Evolutionary conservation across 2,797 vertebrate species (phyloP), one percentile per base, ranked within the genome.

Genomic region (Eremophila alpestris): DNA sequence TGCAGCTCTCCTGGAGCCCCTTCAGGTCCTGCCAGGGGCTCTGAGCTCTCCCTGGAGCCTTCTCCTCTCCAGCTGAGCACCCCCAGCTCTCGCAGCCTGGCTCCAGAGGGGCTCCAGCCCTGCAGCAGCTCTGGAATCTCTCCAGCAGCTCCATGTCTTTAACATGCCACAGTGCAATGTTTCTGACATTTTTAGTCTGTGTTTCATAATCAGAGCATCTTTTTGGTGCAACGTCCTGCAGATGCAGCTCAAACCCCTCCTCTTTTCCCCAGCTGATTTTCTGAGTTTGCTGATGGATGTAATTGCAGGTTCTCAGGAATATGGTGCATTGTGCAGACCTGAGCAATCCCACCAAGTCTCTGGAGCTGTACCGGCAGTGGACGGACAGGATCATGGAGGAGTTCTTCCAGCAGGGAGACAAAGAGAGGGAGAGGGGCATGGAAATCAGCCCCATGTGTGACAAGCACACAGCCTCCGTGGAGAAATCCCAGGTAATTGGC

Each of bases 371-470:
- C 97, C 98, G 98, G 29, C 99, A 99, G 94, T 99, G 99, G 99
- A 99, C 99, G 0, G 98, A 99, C 98, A 98, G 99, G 83, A 99
- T 99, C 97, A 99, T 99, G 99, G 98, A 99, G 8, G 99, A 99
- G 96, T 99, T 99, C 98, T 99, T 99, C 98, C 99, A 99, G 91
- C 99, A 99, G 96, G 99, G 99, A 51, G 99, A 99, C 98, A 98
- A 99, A 45, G 99, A 99, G 94, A 92, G 99, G 65, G 99, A 99
- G 90, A 98, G 99, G 9, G 99, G 99, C 17, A 99, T 99, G 99
- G 99, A 99, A 92, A 99, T 99, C 95, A 99, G 99, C 93, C 99
- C 99, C 0, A 99, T 99, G 99, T 99, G 99, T 38, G 99, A 99
- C 98, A 99, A 99, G 38, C 99, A 99, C 97, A 99, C 99, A 0